Evolutionary conservation across 2,888 invertebrate species (phyloP).

Genomic region (Polydrusus tereticollis): DNA sequence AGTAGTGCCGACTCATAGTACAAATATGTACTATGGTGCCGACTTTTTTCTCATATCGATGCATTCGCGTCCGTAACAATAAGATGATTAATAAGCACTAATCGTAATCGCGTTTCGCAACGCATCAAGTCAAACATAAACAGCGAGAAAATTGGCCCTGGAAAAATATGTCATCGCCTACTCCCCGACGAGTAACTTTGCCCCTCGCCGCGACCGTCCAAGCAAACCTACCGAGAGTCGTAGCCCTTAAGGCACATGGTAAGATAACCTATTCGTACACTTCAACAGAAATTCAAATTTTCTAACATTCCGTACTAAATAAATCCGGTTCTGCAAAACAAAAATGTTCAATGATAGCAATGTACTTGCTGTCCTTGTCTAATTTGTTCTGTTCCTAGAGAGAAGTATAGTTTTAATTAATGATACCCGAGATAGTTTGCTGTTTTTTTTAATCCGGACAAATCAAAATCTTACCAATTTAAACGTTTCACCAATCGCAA

Average conservation of each 20-base stretch:
- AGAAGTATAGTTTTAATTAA: constrained; percentile 46
- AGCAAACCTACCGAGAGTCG: too few relatives aligned
- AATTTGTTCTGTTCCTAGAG: constrained; percentile 33
- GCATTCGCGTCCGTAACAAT: too few relatives aligned
- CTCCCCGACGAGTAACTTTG: too few relatives aligned
- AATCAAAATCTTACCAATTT: constrained; percentile 37
- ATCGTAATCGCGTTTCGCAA: too few relatives aligned
- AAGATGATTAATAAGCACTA: too few relatives aligned
- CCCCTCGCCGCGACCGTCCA: too few relatives aligned
- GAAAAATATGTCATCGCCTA: too few relatives aligned
- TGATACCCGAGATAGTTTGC: constrained; percentile 44
- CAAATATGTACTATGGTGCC: too few relatives aligned
- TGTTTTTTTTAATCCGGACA: constrained; percentile 43
- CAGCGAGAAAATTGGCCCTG: too few relatives aligned
- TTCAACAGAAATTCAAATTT: background rate
- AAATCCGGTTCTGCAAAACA: constrained; percentile 34
- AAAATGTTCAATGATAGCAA: constrained; percentile 33
- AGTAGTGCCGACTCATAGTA: too few relatives aligned
- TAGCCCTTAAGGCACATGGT: background rate
- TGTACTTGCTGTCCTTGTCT: constrained; percentile 37
- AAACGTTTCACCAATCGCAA: constrained; percentile 38
- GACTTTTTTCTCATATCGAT: too few relatives aligned
- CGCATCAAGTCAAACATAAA: too few relatives aligned
- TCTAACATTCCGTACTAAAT: background rate
- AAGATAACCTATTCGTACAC: background rate